Evolutionary conservation across 2,113 vertebrate genomes (phyloP), one percentile per base, ranked within the genome.

Genomic region (Cyanocitta stelleri): DNA sequence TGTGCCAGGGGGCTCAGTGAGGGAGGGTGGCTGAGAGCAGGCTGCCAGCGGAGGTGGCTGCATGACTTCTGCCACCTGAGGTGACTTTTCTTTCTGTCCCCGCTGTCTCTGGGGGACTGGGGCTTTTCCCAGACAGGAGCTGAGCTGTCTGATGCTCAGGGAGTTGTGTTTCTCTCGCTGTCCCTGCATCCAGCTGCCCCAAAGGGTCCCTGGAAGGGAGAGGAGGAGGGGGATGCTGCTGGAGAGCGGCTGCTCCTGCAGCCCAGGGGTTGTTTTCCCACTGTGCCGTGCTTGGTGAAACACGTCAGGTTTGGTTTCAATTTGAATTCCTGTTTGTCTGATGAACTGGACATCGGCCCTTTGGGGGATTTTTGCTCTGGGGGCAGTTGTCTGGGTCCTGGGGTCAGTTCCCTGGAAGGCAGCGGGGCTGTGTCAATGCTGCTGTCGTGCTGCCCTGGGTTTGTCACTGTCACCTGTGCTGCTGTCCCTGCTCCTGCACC

Each of bases 281-380:
- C 32, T 10, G 33, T 7, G 61, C 59, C 59, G 55, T 75, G 76
- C 46, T 26, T 12, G 54, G 61, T 63, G 69, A 43, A 71, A 72
- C 54, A 8, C 2, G 13, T 80, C 24, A 15, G 37, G 10, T 68
- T 56, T 24, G 11, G 6, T 54, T 80, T 54, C 13, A 7, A 8
- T 66, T 39, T 13, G 6, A 54, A 3, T 52, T 78, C 32, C 26
- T 66, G 68, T 67, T 15, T 66, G 51, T 11, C 55, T 74, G 46
- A 26, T 29, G 44, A 32, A 1, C 39, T 33, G 71, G 16, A 37
- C 30, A 0, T 29, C 0, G 4, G 4, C 12, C 41, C 66, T 74
- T 23, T 9, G 56, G 80, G 39, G 26, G 20, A 2, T 43, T 72
- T 46, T 41, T 35, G 20, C 52, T 54, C 32, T 10, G 41, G 33